Conservation (phyloP, 2,113 vertebrate genomes). For the Sinocyclocheilus grahami region DNA sequence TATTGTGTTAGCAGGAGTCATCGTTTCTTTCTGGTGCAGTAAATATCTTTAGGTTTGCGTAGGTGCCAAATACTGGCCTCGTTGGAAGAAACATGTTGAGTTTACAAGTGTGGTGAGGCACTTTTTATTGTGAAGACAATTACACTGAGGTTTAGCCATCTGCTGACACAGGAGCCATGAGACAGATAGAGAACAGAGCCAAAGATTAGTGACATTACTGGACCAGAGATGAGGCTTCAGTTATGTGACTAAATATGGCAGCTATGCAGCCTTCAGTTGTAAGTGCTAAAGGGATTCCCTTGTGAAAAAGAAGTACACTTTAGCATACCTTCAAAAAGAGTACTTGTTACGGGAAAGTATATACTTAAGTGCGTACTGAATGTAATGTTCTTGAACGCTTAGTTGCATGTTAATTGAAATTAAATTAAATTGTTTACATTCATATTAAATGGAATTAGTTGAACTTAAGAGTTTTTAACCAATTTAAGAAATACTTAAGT, state of each 20-base stretch:
- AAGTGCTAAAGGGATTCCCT: background rate
- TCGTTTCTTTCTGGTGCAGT: background rate
- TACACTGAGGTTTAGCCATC: constrained; percentile 67
- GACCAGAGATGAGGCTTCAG: background rate
- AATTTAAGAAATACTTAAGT: background rate
- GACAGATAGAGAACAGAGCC: background rate
- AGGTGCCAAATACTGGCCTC: background rate
- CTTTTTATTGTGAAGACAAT: constrained; percentile 66
- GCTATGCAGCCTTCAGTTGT: no score
- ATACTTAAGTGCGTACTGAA: no score
- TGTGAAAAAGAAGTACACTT: no score
- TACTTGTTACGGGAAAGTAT: no score
- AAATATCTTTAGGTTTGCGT: constrained; percentile 17
- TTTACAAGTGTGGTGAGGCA: constrained; percentile 60
- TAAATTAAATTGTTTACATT: no score
- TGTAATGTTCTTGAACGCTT: no score
- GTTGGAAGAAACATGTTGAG: constrained; percentile 43
- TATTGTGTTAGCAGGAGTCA: constrained; percentile 14
- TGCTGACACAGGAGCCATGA: constrained; percentile 52
- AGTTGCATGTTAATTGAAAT: no score
- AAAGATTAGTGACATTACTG: constrained; percentile 35
- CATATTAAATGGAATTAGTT: background rate
- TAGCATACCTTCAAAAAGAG: no score
- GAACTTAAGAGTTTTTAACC: background rate
- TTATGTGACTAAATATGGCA: background rate